Evolutionary conservation across 2,888 invertebrate species (phyloP).

Genomic region (Papilio gigon): DNA sequence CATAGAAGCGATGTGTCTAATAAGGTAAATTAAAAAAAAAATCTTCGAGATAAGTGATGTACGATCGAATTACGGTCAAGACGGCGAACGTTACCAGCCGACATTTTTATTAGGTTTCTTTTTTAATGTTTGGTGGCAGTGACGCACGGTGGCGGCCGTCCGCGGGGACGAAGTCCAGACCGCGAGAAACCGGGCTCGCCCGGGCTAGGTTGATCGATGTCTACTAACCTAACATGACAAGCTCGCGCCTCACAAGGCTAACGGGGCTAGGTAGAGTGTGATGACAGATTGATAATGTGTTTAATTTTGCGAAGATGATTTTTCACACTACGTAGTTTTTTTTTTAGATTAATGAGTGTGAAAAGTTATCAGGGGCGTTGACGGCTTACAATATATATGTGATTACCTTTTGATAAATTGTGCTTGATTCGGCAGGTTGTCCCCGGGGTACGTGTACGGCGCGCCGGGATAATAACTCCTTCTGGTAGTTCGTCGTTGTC

Average conservation of each 20-base stretch:
- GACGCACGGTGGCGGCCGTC: constrained; percentile 75
- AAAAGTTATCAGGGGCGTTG: constrained; percentile 56
- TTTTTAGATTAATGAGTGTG: constrained; percentile 47
- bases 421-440: constrained; percentile 67
- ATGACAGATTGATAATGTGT: constrained; percentile 63
- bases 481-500: constrained; percentile 76
- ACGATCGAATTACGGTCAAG: constrained; percentile 66
- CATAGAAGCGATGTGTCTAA: background rate
- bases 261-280: constrained; percentile 78
- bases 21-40: constrained; percentile 25
- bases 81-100: constrained; percentile 58
- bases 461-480: constrained; percentile 88
- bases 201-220: constrained; percentile 72
- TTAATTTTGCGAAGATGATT: constrained; percentile 58
- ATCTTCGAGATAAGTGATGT: constrained; percentile 49
- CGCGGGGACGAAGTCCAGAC: constrained; percentile 61
- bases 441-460: constrained; percentile 87
- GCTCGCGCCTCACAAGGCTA: constrained; percentile 72
- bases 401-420: constrained; percentile 23
- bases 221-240: constrained; percentile 79
- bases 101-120: constrained; percentile 63
- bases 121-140: constrained; percentile 62
- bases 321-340: constrained; percentile 52
- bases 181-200: constrained; percentile 60
- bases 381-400: constrained; percentile 45